A percentile compares a stretch with the other conserved stretches of the same genome.
These are phyloP conservation scores for Lophius americanus DNA, from an alignment of 2,797 vertebrate species.

Conservation along the genomic window DNA sequence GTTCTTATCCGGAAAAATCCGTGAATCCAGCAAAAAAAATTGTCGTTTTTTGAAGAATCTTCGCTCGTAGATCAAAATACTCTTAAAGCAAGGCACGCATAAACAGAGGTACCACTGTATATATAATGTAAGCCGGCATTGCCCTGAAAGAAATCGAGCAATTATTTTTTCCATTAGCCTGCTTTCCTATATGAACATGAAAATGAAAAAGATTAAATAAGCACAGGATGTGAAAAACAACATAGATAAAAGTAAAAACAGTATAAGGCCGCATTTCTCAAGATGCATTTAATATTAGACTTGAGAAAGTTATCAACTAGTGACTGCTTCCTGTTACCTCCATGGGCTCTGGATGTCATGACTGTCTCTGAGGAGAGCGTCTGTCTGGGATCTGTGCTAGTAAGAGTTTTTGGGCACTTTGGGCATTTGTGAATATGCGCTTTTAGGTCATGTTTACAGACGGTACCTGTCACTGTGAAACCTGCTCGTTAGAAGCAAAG, in stretches of 20 bases:
- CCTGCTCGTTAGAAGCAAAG: constrained; percentile 45
- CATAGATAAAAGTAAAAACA: not conserved
- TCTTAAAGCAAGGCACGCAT: too few relatives aligned
- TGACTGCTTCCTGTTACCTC: constrained; percentile 55
- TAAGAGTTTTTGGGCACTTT: not conserved
- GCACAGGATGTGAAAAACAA: constrained; percentile 1
- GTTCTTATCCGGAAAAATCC: too few relatives aligned
- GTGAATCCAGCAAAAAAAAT: too few relatives aligned
- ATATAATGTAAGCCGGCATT: too few relatives aligned
- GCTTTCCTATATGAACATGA: not conserved
- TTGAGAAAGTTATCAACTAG: constrained; percentile 12
- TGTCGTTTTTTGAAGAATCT: too few relatives aligned
- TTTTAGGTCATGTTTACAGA: constrained; percentile 60
- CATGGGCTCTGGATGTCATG: constrained; percentile 48
- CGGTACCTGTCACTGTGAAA: constrained; percentile 47
- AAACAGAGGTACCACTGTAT: too few relatives aligned
- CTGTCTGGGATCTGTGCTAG: constrained; percentile 8
- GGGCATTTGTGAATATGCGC: constrained; percentile 16
- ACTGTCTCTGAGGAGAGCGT: constrained; percentile 36
- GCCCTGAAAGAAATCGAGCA: too few relatives aligned
- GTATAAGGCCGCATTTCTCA: constrained; percentile 4
- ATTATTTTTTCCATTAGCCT: too few relatives aligned
- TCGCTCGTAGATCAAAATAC: too few relatives aligned
- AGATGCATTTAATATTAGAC: constrained; percentile 14
- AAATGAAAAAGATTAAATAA: constrained; percentile 2